These are phyloP conservation scores for Pristionchus maxplancki DNA, from an alignment of 2,888 invertebrate genomes.

Conservation along the genomic window DNA sequence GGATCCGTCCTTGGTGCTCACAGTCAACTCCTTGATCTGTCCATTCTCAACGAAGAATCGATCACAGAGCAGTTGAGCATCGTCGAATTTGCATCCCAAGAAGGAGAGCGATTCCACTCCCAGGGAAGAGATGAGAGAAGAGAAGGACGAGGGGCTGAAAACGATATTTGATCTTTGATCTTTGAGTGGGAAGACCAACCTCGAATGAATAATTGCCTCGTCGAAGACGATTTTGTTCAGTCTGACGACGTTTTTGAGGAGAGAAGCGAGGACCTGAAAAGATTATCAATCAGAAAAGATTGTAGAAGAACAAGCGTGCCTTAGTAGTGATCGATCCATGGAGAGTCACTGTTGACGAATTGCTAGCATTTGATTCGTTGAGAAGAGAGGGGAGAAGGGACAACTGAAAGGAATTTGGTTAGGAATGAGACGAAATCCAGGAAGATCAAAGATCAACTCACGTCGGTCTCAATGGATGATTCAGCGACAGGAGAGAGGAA, in stretches of 20 bases:
- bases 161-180: background rate
- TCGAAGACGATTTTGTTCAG: constrained; percentile 16
- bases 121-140: background rate
- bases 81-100: constrained; percentile 28
- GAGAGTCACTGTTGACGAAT: background rate
- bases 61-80: constrained; percentile 20
- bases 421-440: background rate
- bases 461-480: background rate
- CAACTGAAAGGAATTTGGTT: background rate
- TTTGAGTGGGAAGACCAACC: background rate
- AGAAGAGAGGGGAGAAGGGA: constrained; percentile 1
- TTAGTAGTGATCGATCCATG: constrained; percentile 19
- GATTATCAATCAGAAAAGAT: background rate
- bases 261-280: constrained; percentile 10
- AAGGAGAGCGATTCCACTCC: constrained; percentile 23
- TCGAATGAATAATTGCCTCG: background rate
- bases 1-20: constrained; percentile 35
- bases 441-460: constrained; percentile 26
- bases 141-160: background rate
- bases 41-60: background rate
- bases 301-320: background rate
- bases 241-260: background rate
- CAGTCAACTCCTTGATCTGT: constrained; percentile 10
- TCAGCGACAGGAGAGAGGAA: background rate
- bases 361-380: background rate